Percentiles rank a stretch among this genome's conserved stretches.
These are phyloP conservation scores for Stenopsyche tienmushanensis DNA, from an alignment of 1,140 invertebrate species.

Conservation along the genomic window DNA sequence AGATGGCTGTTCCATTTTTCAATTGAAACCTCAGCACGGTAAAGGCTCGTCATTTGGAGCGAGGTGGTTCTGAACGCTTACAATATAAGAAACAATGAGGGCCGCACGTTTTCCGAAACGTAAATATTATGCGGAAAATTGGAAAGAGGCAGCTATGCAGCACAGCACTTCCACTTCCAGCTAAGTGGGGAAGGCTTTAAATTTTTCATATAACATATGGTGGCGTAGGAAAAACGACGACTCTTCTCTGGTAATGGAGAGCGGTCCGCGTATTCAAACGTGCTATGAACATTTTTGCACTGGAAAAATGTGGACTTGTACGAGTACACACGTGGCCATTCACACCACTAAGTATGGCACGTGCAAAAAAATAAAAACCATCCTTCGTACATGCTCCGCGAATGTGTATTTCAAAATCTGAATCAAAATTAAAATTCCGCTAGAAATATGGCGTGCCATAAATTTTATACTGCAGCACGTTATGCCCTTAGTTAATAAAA, in stretches of 20 bases:
- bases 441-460: no score
- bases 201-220: conserved; percentile 9
- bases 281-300: no score
- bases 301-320: no score
- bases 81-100: neutral
- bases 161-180: neutral
- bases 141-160: neutral
- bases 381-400: no score
- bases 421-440: no score
- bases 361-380: no score
- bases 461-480: no score
- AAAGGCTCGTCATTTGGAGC: neutral
- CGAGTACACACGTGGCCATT: no score
- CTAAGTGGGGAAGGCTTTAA: conserved; percentile 6
- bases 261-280: no score
- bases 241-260: neutral
- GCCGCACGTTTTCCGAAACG: conserved; percentile 3
- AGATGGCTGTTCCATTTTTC: neutral
- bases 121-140: conserved; percentile 4
- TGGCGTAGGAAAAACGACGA: neutral
- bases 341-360: no score
- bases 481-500: no score
- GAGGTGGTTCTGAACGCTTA: neutral
- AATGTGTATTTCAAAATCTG: no score
- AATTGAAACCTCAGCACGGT: neutral